Conservation (phyloP, 2,888 invertebrate species). For the Crematogaster levior region DNA sequence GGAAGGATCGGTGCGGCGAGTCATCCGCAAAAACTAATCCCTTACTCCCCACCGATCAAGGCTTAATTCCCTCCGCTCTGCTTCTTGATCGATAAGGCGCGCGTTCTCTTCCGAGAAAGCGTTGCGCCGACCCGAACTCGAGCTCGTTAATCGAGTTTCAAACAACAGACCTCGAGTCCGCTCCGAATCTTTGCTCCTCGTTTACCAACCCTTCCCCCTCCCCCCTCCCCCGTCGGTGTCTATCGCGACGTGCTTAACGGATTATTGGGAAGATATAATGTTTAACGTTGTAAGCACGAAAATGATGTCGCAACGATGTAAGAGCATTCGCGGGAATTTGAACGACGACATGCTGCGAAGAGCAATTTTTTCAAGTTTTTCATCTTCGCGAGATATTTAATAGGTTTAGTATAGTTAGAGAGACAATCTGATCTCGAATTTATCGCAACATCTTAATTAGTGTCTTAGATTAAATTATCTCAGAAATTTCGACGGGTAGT, state of each 20-base stretch:
- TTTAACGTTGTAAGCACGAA: conserved; percentile 1
- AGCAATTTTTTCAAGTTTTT: background rate
- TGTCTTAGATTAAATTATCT: background rate
- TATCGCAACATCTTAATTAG: background rate
- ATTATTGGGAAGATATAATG: conserved; percentile 69
- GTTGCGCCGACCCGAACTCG: conserved; percentile 22
- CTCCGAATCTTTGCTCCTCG: conserved; percentile 54
- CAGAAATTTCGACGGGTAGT: background rate
- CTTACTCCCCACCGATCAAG: conserved; percentile 20
- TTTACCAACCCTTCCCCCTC: conserved; percentile 50
- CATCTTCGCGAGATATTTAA: background rate
- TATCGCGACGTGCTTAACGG: conserved; percentile 72
- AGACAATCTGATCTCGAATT: background rate
- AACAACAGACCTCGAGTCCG: conserved; percentile 46
- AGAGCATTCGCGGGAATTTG: background rate
- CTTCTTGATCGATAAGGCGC: conserved; percentile 56
- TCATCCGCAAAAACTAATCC: conserved; percentile 48
- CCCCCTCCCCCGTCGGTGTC: conserved; percentile 58
- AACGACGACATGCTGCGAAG: background rate
- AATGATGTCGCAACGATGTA: background rate
- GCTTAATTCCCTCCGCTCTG: conserved; percentile 49
- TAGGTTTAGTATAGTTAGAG: background rate
- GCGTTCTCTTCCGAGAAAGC: conserved; percentile 35
- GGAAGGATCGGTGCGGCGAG: conserved; percentile 31
- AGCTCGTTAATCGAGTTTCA: conserved; percentile 46